These are phyloP conservation scores for Oreortyx pictus DNA, from an alignment of 2,797 vertebrate species.

Conservation along the genomic window DNA sequence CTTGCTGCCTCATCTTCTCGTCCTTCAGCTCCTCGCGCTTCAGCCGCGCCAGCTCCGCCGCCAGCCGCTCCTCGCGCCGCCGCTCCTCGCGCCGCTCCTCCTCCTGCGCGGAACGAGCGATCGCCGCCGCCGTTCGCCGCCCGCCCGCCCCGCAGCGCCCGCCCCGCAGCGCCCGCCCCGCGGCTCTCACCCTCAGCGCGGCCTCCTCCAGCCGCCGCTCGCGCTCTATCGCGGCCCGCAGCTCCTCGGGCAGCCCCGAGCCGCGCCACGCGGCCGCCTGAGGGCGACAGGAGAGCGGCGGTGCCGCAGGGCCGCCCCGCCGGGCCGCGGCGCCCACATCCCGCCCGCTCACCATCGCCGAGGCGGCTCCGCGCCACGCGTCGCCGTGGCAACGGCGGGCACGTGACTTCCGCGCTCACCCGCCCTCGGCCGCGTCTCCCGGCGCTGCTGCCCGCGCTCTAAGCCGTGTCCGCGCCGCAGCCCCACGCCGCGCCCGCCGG, in stretches of 20 bases:
- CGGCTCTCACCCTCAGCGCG: conserved; percentile 76
- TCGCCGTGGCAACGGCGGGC: background rate
- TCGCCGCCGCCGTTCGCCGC: accelerated
- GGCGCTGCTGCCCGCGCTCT: background rate
- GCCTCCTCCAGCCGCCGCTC: conserved; percentile 83
- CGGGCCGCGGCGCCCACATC: background rate
- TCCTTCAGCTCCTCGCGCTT: conserved; percentile 82
- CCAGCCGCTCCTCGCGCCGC: conserved; percentile 88
- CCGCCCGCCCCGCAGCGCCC: too few relatives aligned
- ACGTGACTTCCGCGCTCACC: background rate
- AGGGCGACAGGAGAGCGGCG: background rate
- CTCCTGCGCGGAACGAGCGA: conserved; percentile 72
- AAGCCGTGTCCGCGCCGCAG: too few relatives aligned
- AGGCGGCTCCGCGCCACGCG: background rate
- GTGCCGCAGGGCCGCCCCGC: background rate
- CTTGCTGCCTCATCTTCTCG: conserved; percentile 89
- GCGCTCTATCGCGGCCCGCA: conserved; percentile 81
- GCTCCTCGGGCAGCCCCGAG: conserved; percentile 65
- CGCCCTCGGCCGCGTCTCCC: background rate
- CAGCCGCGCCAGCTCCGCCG: conserved; percentile 85
- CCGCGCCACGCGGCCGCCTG: background rate
- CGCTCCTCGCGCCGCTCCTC: conserved; percentile 83
- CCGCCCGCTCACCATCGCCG: background rate
- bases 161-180: background rate
- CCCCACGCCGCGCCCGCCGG: too few relatives aligned